Conservation (phyloP, 2,888 invertebrate genomes). For the Cheilosia variabilis region DNA sequence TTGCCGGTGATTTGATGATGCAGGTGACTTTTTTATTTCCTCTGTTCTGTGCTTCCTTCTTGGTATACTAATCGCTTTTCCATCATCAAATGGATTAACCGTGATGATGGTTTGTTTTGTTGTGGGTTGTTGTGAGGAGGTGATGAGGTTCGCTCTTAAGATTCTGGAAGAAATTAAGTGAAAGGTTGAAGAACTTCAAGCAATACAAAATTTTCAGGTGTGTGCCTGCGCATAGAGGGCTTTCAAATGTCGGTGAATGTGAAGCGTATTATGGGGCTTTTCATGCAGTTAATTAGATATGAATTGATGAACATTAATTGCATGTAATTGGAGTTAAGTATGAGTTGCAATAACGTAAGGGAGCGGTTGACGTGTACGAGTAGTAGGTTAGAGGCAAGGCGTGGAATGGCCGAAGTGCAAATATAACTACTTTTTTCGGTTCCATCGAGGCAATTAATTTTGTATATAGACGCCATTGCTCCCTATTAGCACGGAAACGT, state of each 20-base stretch:
- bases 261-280: not conserved
- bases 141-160: not conserved
- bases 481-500: too few relatives aligned
- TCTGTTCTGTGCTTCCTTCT: conserved; percentile 44
- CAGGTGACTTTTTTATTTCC: conserved; percentile 60
- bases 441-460: too few relatives aligned
- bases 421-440: too few relatives aligned
- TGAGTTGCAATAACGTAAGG: not conserved
- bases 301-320: conserved; percentile 23
- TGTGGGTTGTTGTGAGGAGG: conserved; percentile 19
- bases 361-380: not conserved
- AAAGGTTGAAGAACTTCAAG: conserved; percentile 16
- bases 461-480: too few relatives aligned
- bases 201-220: conserved; percentile 23
- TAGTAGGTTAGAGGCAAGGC: not conserved
- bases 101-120: conserved; percentile 24
- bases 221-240: not conserved
- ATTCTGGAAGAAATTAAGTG: conserved; percentile 28
- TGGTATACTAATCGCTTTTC: conserved; percentile 50
- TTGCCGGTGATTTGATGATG: conserved; percentile 62
- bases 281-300: conserved; percentile 20
- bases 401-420: too few relatives aligned
- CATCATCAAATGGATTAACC: conserved; percentile 54
- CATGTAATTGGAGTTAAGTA: conserved; percentile 26
- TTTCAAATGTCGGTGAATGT: conserved; percentile 1